phyloP scores from a whole-genome alignment of 2,888 invertebrate genomes.

The Trisateles emortualis region DNA sequence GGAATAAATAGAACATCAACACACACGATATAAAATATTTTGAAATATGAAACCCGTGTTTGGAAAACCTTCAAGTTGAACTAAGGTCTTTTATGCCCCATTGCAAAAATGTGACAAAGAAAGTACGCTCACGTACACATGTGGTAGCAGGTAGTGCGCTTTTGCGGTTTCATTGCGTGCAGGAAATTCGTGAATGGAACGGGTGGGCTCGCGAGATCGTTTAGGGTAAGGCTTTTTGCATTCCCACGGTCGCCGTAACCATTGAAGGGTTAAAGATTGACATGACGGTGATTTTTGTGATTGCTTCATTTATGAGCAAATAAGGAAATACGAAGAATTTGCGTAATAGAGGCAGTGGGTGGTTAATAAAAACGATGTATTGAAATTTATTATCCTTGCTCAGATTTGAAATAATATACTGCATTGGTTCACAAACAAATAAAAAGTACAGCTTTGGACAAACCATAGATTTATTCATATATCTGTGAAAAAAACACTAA shows the following conservation, averaged over 20 bases:
- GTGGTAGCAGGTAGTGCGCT: slow-evolving; percentile 73
- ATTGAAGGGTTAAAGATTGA: slow-evolving; percentile 65
- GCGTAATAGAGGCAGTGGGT: not conserved
- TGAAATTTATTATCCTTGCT: not conserved
- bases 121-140: slow-evolving; percentile 36
- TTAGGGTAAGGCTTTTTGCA: slow-evolving; percentile 69
- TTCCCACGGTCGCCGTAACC: slow-evolving; percentile 73
- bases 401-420: not conserved
- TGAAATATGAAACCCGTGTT: slow-evolving; percentile 41
- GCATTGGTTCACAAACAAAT: too few species aligned
- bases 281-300: slow-evolving; percentile 45
- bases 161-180: slow-evolving; percentile 82
- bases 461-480: too few species aligned
- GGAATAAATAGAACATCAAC: not conserved
- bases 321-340: slow-evolving; percentile 34
- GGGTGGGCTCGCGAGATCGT: slow-evolving; percentile 59
- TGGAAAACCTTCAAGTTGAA: slow-evolving; percentile 65
- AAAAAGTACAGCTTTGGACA: too few species aligned
- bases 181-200: slow-evolving; percentile 83
- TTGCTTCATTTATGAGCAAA: slow-evolving; percentile 35
- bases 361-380: not conserved
- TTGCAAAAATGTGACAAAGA: slow-evolving; percentile 53
- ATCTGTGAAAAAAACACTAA: too few species aligned
- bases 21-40: slow-evolving; percentile 33
- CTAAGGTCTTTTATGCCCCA: slow-evolving; percentile 37